Evolutionary conservation across 1,140 invertebrate genomes (phyloP).

Genomic region (Dreissena polymorpha): DNA sequence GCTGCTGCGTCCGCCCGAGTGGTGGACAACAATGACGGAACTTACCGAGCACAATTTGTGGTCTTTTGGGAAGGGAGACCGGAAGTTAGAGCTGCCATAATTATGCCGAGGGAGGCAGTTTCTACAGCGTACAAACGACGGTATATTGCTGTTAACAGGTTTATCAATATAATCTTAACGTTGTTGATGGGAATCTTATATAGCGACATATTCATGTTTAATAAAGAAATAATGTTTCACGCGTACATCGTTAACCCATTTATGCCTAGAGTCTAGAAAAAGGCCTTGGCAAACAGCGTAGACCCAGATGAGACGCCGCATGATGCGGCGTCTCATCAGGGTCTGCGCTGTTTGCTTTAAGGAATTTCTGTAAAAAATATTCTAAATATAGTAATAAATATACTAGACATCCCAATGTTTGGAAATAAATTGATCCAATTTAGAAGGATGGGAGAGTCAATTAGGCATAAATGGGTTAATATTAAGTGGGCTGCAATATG

Average conservation of each 20-base stretch:
- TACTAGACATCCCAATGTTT: background rate
- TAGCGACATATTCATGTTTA: background rate
- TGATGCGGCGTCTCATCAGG: too few species aligned
- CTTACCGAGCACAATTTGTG: conserved; percentile 49
- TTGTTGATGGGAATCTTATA: background rate
- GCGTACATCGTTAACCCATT: background rate
- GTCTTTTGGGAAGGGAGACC: conserved; percentile 52
- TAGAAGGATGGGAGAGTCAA: too few species aligned
- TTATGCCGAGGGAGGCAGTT: conserved; percentile 40
- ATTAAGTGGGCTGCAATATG: background rate
- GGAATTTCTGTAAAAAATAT: too few species aligned
- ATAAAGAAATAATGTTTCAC: too few species aligned
- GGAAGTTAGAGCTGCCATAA: conserved; percentile 40
- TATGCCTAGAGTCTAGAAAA: too few species aligned
- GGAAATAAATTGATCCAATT: background rate
- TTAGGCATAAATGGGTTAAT: too few species aligned
- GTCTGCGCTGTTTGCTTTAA: too few species aligned
- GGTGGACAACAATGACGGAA: conserved; percentile 55
- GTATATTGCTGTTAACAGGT: background rate
- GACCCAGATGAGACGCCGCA: too few species aligned
- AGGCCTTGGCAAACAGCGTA: too few species aligned
- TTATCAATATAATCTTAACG: background rate
- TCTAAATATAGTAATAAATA: background rate
- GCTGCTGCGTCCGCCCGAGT: conserved; percentile 40
- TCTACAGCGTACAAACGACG: conserved; percentile 28